Conservation (phyloP, 2,888 invertebrate species). For the Dryococelus australis region DNA sequence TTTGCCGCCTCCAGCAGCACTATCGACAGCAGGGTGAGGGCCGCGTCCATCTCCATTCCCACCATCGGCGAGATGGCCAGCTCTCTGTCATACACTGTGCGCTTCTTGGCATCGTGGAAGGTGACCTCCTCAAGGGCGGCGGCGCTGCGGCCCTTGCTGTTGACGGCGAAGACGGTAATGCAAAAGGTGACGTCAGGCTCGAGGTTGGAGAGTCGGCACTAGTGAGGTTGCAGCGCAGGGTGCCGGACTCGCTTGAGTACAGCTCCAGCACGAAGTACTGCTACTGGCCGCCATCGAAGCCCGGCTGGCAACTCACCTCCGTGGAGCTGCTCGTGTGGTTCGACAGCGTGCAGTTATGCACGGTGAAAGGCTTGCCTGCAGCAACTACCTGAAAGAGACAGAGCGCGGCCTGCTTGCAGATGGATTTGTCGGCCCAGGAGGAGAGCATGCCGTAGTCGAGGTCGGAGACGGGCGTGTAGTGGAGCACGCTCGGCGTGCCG, state of each 20-base stretch:
- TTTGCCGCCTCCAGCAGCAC: constrained; percentile 62
- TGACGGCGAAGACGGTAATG: constrained; percentile 78
- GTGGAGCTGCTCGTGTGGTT: constrained; percentile 86
- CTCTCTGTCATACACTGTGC: constrained; percentile 70
- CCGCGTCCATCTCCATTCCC: constrained; percentile 64
- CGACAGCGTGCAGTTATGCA: constrained; percentile 83
- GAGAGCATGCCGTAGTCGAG: constrained; percentile 89
- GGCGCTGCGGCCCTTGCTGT: constrained; percentile 81
- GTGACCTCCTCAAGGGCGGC: constrained; percentile 78
- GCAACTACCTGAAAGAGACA: constrained; percentile 86
- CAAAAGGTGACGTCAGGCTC: constrained; percentile 82
- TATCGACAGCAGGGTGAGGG: constrained; percentile 63
- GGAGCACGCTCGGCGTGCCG: constrained; percentile 69
- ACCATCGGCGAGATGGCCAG: constrained; percentile 64
- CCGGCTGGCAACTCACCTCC: constrained; percentile 81
- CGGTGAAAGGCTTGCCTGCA: constrained; percentile 83
- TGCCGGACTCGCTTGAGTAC: constrained; percentile 57
- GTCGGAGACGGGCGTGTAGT: constrained; percentile 66
- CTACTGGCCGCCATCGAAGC: constrained; percentile 89
- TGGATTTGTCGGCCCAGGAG: constrained; percentile 85
- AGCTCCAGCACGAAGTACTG: constrained; percentile 86
- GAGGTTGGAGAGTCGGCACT: constrained; percentile 74
- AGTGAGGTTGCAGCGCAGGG: constrained; percentile 68
- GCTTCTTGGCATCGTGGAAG: constrained; percentile 80
- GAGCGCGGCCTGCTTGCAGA: constrained; percentile 82